Evolutionary conservation across 2,113 vertebrate genomes (phyloP).

Genomic region (Anhinga rufa): DNA sequence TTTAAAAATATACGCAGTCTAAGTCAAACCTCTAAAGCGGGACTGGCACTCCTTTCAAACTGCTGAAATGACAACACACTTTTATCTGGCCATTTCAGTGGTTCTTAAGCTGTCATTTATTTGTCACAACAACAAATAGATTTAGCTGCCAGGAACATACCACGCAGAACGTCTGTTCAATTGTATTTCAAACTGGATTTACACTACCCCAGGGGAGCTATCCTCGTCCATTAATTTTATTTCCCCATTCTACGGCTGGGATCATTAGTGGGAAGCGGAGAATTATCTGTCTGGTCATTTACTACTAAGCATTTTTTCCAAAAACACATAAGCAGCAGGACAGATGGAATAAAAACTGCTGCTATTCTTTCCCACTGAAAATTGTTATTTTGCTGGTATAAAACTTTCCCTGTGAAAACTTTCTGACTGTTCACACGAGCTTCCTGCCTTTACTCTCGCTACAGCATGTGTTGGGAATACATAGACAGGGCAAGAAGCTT

Average conservation of each 20-base stretch:
- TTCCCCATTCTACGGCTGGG: neutral
- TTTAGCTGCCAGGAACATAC: constrained; percentile 21
- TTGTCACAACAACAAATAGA: constrained; percentile 43
- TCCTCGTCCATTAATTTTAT: constrained; percentile 41
- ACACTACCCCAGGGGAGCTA: neutral
- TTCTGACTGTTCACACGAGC: neutral
- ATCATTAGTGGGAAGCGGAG: constrained; percentile 4
- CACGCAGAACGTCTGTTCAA: constrained; percentile 4
- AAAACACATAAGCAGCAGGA: neutral
- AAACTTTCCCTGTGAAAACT: constrained; percentile 15
- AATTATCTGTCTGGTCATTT: constrained; percentile 47
- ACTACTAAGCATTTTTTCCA: neutral
- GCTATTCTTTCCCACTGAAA: neutral
- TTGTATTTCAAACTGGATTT: constrained; percentile 44
- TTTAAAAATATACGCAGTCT: neutral
- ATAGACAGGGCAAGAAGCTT: neutral
- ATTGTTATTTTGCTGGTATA: neutral
- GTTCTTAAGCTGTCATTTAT: constrained; percentile 48
- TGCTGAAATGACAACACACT: constrained; percentile 32
- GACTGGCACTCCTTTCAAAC: constrained; percentile 52
- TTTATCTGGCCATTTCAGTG: constrained; percentile 53
- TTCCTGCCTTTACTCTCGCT: neutral
- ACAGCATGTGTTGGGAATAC: neutral
- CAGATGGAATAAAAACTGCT: neutral
- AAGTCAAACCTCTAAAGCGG: constrained; percentile 42